Conservation (phyloP, 2,888 invertebrate species). For the Gerosis bhagava region DNA sequence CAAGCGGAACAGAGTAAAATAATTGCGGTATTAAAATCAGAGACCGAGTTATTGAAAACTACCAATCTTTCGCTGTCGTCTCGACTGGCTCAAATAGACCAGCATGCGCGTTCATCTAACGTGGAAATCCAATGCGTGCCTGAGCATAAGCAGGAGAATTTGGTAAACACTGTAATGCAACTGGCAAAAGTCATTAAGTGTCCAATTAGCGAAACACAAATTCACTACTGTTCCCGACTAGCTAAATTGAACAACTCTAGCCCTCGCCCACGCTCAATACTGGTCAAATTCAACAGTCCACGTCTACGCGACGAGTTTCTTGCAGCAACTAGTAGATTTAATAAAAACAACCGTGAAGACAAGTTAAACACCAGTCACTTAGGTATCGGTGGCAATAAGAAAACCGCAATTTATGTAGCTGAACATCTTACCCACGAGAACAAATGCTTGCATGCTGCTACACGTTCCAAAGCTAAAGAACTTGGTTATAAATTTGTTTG, state of each 20-base stretch:
- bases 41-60: neutral
- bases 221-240: neutral
- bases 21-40: neutral
- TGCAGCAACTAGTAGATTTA: conserved; percentile 20
- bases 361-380: too few relatives aligned
- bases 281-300: conserved; percentile 1
- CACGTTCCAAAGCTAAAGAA: too few relatives aligned
- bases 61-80: neutral
- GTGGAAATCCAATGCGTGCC: conserved; percentile 2
- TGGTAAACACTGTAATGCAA: neutral
- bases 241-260: conserved; percentile 4
- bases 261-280: neutral
- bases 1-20: neutral
- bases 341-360: too few relatives aligned
- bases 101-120: conserved; percentile 1
- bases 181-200: neutral
- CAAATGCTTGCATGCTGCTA: too few relatives aligned
- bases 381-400: too few relatives aligned
- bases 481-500: too few relatives aligned
- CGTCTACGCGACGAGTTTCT: conserved; percentile 1
- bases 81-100: neutral
- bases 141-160: conserved; percentile 5
- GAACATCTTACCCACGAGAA: too few relatives aligned
- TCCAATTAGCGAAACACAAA: neutral
- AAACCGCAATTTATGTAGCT: too few relatives aligned